Conservation (phyloP, 2,888 invertebrate genomes). For the Idaea dimidiata region DNA sequence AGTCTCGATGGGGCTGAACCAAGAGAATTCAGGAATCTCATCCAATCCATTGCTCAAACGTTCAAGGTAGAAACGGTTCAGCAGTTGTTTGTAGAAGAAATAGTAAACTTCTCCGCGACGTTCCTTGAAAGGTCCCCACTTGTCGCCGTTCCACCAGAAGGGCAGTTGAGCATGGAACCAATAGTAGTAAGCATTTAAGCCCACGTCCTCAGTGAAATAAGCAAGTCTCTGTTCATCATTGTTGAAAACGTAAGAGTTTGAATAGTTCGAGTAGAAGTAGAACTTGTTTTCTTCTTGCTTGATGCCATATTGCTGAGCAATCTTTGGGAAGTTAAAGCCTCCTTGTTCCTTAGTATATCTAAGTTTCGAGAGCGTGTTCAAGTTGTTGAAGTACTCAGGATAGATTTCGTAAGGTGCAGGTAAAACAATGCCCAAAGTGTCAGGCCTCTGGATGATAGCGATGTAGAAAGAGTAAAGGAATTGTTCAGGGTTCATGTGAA, state of each 20-base stretch:
- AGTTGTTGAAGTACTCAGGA: slow-evolving; percentile 83
- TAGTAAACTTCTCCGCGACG: slow-evolving; percentile 84
- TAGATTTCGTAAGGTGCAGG: slow-evolving; percentile 86
- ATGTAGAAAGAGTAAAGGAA: slow-evolving; percentile 83
- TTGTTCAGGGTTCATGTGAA: slow-evolving; percentile 82
- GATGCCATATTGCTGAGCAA: slow-evolving; percentile 59
- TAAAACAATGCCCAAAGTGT: slow-evolving; percentile 78
- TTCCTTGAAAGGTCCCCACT: slow-evolving; percentile 70
- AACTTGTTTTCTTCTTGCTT: slow-evolving; percentile 63
- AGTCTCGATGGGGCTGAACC: slow-evolving; percentile 79
- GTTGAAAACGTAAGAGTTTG: slow-evolving; percentile 70
- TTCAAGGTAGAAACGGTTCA: slow-evolving; percentile 86
- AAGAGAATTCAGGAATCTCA: slow-evolving; percentile 82
- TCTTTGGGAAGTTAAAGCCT: slow-evolving; percentile 46
- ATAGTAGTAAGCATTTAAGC: slow-evolving; percentile 84
- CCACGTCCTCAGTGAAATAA: slow-evolving; percentile 87
- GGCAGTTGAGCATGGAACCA: slow-evolving; percentile 83
- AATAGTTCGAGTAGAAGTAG: slow-evolving; percentile 81
- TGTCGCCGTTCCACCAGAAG: slow-evolving; percentile 82
- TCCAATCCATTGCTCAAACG: slow-evolving; percentile 83
- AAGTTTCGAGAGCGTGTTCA: slow-evolving; percentile 73
- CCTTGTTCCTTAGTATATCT: slow-evolving; percentile 66
- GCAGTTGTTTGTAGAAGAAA: slow-evolving; percentile 83
- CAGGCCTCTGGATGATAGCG: slow-evolving; percentile 80
- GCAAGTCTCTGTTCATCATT: slow-evolving; percentile 81